Evolutionary conservation across 2,797 vertebrate genomes (phyloP).

Genomic region (Neosilurus mollespiculum): DNA sequence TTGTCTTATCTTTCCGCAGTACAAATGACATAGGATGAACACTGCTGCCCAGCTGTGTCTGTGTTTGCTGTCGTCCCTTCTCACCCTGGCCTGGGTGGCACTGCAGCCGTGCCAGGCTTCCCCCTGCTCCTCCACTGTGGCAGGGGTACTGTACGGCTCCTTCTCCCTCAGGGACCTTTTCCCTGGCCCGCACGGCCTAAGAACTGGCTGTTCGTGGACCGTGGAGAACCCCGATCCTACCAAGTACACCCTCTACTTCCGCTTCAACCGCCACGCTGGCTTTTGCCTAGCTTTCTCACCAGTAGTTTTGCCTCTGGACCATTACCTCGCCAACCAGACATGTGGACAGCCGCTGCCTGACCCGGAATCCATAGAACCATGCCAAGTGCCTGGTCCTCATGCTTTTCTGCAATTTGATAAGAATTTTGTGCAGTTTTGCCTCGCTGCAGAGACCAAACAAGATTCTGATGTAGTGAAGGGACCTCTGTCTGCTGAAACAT

Average conservation of each 20-base stretch:
- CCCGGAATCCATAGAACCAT: conserved; percentile 83
- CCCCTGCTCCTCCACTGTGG: conserved; percentile 92
- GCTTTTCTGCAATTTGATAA: conserved; percentile 96
- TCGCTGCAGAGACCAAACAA: conserved; percentile 76
- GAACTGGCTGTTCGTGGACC: conserved; percentile 94
- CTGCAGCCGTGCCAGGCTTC: conserved; percentile 55
- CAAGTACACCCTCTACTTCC: conserved; percentile 97
- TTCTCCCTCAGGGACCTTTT: conserved; percentile 98
- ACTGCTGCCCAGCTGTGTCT: conserved; percentile 99
- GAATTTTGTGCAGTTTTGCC: conserved; percentile 94
- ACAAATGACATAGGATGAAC: conserved; percentile 99
- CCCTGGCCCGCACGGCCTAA: conserved; percentile 76
- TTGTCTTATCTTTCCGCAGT: conserved; percentile 70
- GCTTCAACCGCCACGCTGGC: conserved; percentile 88
- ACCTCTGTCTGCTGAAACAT: conserved; percentile 77
- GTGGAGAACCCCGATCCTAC: conserved; percentile 98
- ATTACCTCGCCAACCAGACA: conserved; percentile 93
- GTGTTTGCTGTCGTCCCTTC: conserved; percentile 96
- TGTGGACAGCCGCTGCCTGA: conserved; percentile 75
- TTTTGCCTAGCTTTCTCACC: conserved; percentile 89
- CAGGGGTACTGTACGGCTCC: conserved; percentile 95
- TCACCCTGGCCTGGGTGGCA: conserved; percentile 85
- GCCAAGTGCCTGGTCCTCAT: conserved; percentile 75
- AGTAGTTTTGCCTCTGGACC: conserved; percentile 92
- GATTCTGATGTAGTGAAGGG: conserved; percentile 62